Percentiles rank a stretch among this genome's conserved stretches.
phyloP scores from a whole-genome alignment of 2,888 invertebrate genomes.

The Acronicta aceris region DNA sequence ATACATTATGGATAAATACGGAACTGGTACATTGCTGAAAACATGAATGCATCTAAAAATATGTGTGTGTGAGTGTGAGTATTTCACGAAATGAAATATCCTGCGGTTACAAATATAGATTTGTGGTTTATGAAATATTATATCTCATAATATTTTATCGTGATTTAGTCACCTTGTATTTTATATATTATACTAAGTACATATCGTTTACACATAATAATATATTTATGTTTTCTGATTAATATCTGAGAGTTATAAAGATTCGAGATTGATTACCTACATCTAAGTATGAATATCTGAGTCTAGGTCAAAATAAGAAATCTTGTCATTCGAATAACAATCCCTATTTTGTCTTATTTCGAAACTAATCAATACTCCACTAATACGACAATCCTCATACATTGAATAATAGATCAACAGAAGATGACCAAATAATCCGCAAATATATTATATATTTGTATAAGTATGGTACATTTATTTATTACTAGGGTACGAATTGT shows the following conservation, averaged over 20 bases:
- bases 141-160: background rate
- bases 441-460: conserved; percentile 51
- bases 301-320: conserved; percentile 32
- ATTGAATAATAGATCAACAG: conserved; percentile 30
- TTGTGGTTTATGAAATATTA: conserved; percentile 1
- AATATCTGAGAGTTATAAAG: too few species aligned
- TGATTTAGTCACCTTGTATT: too few species aligned
- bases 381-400: conserved; percentile 23
- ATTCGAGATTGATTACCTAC: too few species aligned
- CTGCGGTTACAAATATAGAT: background rate
- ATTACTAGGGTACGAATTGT: conserved; percentile 16
- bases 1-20: too few species aligned
- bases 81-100: background rate
- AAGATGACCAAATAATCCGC: conserved; percentile 46
- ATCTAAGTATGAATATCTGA: too few species aligned
- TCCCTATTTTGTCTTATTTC: conserved; percentile 23
- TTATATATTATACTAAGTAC: background rate
- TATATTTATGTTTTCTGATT: too few species aligned
- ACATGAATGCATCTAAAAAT: too few species aligned
- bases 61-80: background rate
- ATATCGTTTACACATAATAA: too few species aligned
- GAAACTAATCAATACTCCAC: conserved; percentile 37
- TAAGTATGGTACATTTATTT: conserved; percentile 23
- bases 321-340: conserved; percentile 10
- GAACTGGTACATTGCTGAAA: too few species aligned